Evolutionary conservation across 2,797 vertebrate genomes (phyloP), one percentile per base, ranked within the genome.

Genomic region (Sebastolobus alascanus): DNA sequence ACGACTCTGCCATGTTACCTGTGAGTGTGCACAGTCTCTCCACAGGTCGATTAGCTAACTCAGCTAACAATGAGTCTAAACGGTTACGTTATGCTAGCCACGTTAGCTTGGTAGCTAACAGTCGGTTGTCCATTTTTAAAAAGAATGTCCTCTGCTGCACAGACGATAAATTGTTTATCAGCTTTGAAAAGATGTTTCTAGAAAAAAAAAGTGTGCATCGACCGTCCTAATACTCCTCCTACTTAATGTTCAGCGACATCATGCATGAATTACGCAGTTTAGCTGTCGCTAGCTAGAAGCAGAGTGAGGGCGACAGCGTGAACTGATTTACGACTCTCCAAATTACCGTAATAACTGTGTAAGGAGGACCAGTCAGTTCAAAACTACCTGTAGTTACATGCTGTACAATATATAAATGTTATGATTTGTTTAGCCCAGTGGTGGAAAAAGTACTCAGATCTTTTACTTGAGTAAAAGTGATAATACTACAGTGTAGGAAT

Each of bases 261-360:
- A 2, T 54, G 20, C 18, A 25, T 11, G 12, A 69, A 55, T 20
- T 84, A 69, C 79, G 84, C 75, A 84, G 31, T 79, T 88, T 60
- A 68, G 67, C 68, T 76, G 33, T 2, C 12, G 64, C 13, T 83
- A 58, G 65, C 79, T 7, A 18, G 31, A 12, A 20, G 59, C 50
- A 16, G n/a, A 16, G n/a, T 14, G 33, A 68, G 40, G 0, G n/a
- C 75, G 68, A 81, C 84, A 80, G 52, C 31, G 6, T 70, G 35
- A 7, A 16, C 27, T 31, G 77, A 13, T 88, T 87, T 84, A 9
- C 87, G 84, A 76, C 80, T 1, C 63, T 35, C 1, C 6, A 22
- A 2, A 66, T 85, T 92, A 94, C 93, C 93, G 93, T 93, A 94
- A 90, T 88, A 81, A 69, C 74, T 0, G 16, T n/a, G 29, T 40